phyloP scores from a whole-genome alignment of 2,888 invertebrate genomes.

The Macrosoma leucophasiata region DNA sequence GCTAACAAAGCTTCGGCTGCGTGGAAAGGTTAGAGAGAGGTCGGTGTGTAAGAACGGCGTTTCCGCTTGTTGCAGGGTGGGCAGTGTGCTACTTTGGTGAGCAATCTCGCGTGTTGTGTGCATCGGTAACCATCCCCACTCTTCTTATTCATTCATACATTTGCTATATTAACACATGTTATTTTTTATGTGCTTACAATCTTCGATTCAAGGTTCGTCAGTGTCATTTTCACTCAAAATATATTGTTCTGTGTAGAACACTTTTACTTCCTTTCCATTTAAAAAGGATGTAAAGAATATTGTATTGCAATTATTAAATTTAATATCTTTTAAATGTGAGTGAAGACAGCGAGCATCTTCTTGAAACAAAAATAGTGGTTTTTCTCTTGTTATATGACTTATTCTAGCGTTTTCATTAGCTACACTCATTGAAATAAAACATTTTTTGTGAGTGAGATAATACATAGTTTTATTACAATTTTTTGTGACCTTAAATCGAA shows the following conservation, averaged over 20 bases:
- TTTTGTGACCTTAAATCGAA: conserved; percentile 55
- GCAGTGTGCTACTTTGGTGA: conserved; percentile 95
- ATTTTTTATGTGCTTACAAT: conserved; percentile 49
- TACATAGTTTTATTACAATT: no score
- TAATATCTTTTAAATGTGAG: no score
- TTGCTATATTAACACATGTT: conserved; percentile 65
- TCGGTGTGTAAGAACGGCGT: conserved; percentile 52
- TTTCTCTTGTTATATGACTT: no score
- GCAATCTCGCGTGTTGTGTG: conserved; percentile 96
- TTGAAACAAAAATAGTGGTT: no score
- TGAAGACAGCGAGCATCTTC: no score
- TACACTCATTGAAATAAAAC: no score
- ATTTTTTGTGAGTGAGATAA: no score
- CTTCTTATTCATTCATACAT: conserved; percentile 77
- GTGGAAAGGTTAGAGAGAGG: conserved; percentile 11
- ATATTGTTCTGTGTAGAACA: not conserved
- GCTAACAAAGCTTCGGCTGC: no score
- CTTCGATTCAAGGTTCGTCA: conserved; percentile 39
- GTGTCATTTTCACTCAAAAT: not conserved
- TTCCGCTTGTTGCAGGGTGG: conserved; percentile 85
- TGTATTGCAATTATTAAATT: no score
- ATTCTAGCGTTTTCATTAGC: no score
- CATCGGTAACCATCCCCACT: conserved; percentile 93
- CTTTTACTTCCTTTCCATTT: no score
- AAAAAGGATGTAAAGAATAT: no score